Evolutionary conservation across 2,888 invertebrate genomes (phyloP).

Genomic region (Caradrina kadenii): DNA sequence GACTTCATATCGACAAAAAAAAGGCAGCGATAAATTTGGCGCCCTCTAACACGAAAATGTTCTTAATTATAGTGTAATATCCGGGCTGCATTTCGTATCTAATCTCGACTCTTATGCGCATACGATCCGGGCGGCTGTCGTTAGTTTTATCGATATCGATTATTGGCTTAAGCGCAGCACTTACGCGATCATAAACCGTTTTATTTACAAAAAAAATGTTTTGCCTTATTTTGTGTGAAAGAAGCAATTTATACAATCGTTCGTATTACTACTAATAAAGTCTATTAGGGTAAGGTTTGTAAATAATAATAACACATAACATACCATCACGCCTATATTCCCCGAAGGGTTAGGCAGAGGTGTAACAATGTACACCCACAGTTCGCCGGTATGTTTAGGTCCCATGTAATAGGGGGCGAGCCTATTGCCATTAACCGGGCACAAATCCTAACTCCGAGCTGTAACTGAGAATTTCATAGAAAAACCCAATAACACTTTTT

Average conservation of each 20-base stretch:
- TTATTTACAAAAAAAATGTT: constrained; percentile 45
- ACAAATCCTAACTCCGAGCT: no score
- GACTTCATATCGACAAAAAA: constrained; percentile 89
- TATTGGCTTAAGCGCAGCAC: constrained; percentile 59
- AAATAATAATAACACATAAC: background rate
- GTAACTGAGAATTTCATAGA: no score
- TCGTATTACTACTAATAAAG: constrained; percentile 8
- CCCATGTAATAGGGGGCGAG: no score
- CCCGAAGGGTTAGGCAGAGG: no score
- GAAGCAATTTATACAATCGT: constrained; percentile 27
- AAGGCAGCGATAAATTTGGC: constrained; percentile 90
- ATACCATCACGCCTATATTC: no score
- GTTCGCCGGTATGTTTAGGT: no score
- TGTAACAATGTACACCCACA: no score
- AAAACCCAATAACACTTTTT: no score
- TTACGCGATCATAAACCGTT: constrained; percentile 54
- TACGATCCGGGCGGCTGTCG: constrained; percentile 61
- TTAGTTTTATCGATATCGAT: constrained; percentile 64
- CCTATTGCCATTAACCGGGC: no score
- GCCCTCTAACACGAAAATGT: constrained; percentile 89
- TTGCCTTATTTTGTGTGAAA: constrained; percentile 47
- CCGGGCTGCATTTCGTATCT: constrained; percentile 85
- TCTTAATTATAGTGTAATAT: constrained; percentile 90
- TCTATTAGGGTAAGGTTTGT: background rate
- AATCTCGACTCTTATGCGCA: constrained; percentile 85